Conservation (phyloP, 2,113 vertebrate species). For the Gila orcuttii region DNA sequence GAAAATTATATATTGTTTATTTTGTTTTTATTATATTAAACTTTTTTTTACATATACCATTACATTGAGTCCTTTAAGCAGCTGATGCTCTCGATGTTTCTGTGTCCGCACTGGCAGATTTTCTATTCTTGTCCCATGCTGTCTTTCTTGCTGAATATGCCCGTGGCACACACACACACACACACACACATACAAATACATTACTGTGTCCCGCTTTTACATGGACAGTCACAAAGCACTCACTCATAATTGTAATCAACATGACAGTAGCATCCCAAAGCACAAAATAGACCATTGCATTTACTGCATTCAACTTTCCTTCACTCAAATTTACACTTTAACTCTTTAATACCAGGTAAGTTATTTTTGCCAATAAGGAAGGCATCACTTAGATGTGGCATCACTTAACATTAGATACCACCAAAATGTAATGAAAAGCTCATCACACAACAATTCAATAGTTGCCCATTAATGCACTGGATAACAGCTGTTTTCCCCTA, state of each 20-base stretch:
- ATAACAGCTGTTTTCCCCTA: not conserved
- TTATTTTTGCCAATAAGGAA: not conserved
- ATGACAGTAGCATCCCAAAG: conserved; percentile 10
- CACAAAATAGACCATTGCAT: not conserved
- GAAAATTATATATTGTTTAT: not conserved
- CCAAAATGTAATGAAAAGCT: not conserved
- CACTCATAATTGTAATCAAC: conserved; percentile 23
- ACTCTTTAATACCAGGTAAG: not conserved
- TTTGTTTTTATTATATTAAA: not conserved
- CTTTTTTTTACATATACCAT: not conserved
- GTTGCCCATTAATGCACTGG: not conserved
- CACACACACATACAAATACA: conserved; percentile 15
- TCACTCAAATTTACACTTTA: conserved; percentile 18
- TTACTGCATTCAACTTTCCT: conserved; percentile 8
- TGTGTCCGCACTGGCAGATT: conserved; percentile 25
- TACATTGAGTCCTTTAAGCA: conserved; percentile 2
- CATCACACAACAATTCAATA: not conserved
- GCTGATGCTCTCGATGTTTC: conserved; percentile 32
- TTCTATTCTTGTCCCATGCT: conserved; percentile 50
- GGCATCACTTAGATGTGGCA: not conserved
- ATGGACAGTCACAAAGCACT: not conserved
- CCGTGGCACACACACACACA: conserved; percentile 7
- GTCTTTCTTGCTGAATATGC: conserved; percentile 36
- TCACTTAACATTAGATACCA: not conserved
- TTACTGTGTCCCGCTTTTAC: conserved; percentile 14